Evolutionary conservation across 2,113 vertebrate genomes (phyloP), one percentile per base, ranked within the genome.

Genomic region (Seriola quinqueradiata): DNA sequence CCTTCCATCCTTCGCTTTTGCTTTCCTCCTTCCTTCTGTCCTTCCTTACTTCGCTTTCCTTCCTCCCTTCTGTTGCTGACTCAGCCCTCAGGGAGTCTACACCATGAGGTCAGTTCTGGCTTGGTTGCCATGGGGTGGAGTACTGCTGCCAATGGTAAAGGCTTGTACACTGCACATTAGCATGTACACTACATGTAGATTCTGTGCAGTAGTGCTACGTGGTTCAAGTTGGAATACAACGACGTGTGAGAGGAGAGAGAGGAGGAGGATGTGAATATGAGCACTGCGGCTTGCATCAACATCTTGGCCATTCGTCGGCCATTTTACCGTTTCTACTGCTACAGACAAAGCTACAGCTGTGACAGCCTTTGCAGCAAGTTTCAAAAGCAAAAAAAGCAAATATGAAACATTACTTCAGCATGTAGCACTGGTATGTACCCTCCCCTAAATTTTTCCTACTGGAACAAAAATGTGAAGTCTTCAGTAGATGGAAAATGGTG

Each of bases 41-140:
- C 38, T 40, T 16, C 38, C 40, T 16, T 44, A 42, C 40, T 54
- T 7, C 28, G 2, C 28, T 70, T 11, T 54, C 23, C 65, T 21
- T 32, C 19, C 44, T 21, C 84, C 8, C 32, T 52, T 54, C 32
- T 63, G 69, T 50, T 79, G 77, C 69, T 83, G 79, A 85, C 69
- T 85, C 69, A 77, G 72, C 61, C 65, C 71, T 60, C 32, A 60
- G 64, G 63, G 61, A 84, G 66, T 28, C 28, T 28, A 28, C 28
- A 79, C 60, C 52, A 70, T 38, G 25, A 58, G 50, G 2, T 25
- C 50, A n/a, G 50, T n/a, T 38, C 63, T 48, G 64, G 70, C 64
- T 61, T 61, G 60, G 67, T 58, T 68, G 58, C 77, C 76, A 48
- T 36, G 50, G 25, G 44, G 14, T 36, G 38, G 8, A 50, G 55